Percentiles rank a stretch among this genome's conserved stretches.
Conservation (phyloP, 2,888 invertebrate genomes). For the Latheticus oryzae region DNA sequence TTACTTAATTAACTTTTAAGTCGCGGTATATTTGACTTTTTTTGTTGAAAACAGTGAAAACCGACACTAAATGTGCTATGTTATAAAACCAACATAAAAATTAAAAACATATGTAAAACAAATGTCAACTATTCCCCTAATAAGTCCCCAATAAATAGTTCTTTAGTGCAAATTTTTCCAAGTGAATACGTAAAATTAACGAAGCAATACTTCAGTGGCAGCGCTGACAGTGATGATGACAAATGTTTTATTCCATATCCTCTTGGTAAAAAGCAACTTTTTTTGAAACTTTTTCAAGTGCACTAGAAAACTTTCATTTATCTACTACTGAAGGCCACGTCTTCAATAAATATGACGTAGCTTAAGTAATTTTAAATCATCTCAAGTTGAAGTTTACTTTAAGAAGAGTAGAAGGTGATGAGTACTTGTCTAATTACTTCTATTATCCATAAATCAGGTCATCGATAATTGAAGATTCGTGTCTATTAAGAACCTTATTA, state of each 20-base stretch:
- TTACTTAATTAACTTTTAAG: too few relatives aligned
- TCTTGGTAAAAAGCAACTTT: too few relatives aligned
- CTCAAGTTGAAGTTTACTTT: constrained; percentile 12
- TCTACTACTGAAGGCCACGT: background rate
- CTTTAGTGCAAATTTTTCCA: constrained; percentile 11
- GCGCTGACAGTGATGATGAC: constrained; percentile 31
- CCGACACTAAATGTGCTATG: too few relatives aligned
- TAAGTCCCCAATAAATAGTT: too few relatives aligned
- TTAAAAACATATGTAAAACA: too few relatives aligned
- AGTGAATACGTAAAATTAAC: constrained; percentile 31
- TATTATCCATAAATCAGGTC: constrained; percentile 22
- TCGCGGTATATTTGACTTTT: too few relatives aligned
- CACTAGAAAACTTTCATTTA: constrained; percentile 3
- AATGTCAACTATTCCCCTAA: too few relatives aligned
- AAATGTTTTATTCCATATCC: too few relatives aligned
- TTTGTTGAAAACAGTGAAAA: too few relatives aligned
- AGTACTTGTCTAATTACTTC: constrained; percentile 30
- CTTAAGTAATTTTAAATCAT: constrained; percentile 27
- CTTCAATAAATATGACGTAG: background rate
- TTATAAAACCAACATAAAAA: too few relatives aligned
- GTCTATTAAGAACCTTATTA: constrained; percentile 13
- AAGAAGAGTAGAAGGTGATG: too few relatives aligned
- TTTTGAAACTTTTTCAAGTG: too few relatives aligned
- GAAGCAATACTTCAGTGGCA: constrained; percentile 35
- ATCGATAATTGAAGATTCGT: constrained; percentile 37